Base-by-base conservation (phyloP, 2,797 vertebrate genomes). In the Denticeps clupeoides region DNA sequence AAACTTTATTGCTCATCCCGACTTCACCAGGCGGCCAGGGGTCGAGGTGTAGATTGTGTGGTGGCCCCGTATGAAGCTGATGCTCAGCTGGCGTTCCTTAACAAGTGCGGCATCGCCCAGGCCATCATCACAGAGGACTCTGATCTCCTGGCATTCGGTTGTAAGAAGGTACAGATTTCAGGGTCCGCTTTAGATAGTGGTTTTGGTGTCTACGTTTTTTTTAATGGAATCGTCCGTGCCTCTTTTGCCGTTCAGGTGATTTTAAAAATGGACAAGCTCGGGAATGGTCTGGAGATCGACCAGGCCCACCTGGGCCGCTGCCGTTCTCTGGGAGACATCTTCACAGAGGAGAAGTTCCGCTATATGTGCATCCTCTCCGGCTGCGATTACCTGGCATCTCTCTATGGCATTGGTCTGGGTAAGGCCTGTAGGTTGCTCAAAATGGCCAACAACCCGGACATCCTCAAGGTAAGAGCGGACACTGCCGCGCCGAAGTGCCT, bases 331-430 rank as follows among this genome's bases (percentile, higher is more conserved):
- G 91, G 93, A 3, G 87, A 91, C 11, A 47, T 91, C 2, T 99
- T 99, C 70, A 97, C 94, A 0, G 91, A 98, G 67, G 92, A 98
- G 62, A 98, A 91, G 64, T 98, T 99, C 51, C 88, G 93, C 8
- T 78, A 97, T 47, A 99, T 99, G 95, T 99, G 95, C 66, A 97
- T 99, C 68, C 85, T 99, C 6, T 91, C 93, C 0, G 95, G 95
- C 45, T 99, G 95, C 9, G 94, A 99, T 69, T 99, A 99, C 38
- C 83, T 97, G 12, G 6, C 93, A 0, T 99, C 95, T 0, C 74
- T 98, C 49, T 82, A 93, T 4, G 95, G 95, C 26, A 93, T 99
- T 2, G 95, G 95, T 4, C 75, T 97, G 49, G 87, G 84, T n/a
- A 99, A 99, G 68, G 90, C 95, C 0, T 93, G 92, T 76, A 95